Conservation (phyloP, 1,140 invertebrate genomes). For the Drosophila sturtevanti region DNA sequence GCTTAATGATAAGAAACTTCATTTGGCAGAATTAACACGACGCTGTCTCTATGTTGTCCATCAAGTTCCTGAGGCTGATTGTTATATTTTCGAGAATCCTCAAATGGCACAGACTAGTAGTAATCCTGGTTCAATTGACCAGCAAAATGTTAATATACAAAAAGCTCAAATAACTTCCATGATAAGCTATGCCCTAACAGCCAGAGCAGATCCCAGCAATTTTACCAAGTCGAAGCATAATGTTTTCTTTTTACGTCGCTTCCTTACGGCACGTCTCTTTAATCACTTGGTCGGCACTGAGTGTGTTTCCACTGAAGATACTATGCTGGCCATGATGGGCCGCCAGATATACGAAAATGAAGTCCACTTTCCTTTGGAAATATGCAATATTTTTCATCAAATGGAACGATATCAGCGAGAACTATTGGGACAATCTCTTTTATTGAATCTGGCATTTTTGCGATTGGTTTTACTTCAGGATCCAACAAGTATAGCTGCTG, state of each 20-base stretch:
- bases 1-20: conserved; percentile 75
- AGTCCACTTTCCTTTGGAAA: conserved; percentile 57
- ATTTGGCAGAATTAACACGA: conserved; percentile 65
- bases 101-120: conserved; percentile 70
- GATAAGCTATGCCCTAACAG: conserved; percentile 60
- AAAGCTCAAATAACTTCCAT: conserved; percentile 71
- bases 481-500: conserved; percentile 43
- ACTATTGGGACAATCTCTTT: conserved; percentile 68
- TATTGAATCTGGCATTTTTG: conserved; percentile 71
- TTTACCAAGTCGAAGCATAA: conserved; percentile 35
- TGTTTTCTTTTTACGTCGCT: conserved; percentile 66
- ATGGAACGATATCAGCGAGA: conserved; percentile 66
- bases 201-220: conserved; percentile 27
- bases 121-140: conserved; percentile 73
- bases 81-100: conserved; percentile 75
- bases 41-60: conserved; percentile 64
- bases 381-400: conserved; percentile 50
- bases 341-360: conserved; percentile 17
- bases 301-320: conserved; percentile 69
- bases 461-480: conserved; percentile 67
- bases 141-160: conserved; percentile 79
- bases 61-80: conserved; percentile 71
- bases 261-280: conserved; percentile 69
- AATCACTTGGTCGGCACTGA: conserved; percentile 74
- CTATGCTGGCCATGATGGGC: conserved; percentile 63